Conservation (phyloP, 1,140 invertebrate genomes). For the Whitmania pigra region DNA sequence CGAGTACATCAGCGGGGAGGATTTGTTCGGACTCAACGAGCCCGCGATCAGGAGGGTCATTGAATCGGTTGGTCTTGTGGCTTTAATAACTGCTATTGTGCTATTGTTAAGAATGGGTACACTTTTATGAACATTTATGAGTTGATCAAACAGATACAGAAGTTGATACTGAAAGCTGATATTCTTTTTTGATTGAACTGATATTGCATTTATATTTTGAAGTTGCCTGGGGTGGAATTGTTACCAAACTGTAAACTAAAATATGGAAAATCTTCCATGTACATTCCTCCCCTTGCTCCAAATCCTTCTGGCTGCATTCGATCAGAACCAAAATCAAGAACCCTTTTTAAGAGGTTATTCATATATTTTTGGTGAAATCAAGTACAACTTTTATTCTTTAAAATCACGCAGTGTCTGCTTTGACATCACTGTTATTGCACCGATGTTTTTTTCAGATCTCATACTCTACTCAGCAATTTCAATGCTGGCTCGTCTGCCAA, state of each 20-base stretch:
- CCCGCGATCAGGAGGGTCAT: conserved; percentile 77
- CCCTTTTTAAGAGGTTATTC: conserved; percentile 56
- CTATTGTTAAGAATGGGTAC: no score
- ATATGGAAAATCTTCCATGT: conserved; percentile 73
- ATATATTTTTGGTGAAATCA: neutral
- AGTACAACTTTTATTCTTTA: no score
- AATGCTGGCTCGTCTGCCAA: conserved; percentile 9
- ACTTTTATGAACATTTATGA: no score
- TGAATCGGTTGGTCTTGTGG: conserved; percentile 43
- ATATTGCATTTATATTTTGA: conserved; percentile 17
- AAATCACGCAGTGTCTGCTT: no score
- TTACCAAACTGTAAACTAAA: conserved; percentile 89
- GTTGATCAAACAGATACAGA: no score
- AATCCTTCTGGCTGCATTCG: conserved; percentile 89
- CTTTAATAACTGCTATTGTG: no score
- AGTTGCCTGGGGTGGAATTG: conserved; percentile 74
- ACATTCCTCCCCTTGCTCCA: conserved; percentile 86
- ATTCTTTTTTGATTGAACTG: neutral
- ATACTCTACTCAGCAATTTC: conserved; percentile 18
- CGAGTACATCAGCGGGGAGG: conserved; percentile 81
- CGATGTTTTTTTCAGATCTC: conserved; percentile 1
- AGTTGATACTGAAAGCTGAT: neutral
- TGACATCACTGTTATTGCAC: no score
- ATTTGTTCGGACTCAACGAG: conserved; percentile 90
- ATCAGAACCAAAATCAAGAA: conserved; percentile 69